A percentile compares a stretch with the other conserved stretches of the same genome.
phyloP scores from a whole-genome alignment of 2,113 vertebrate genomes.

The Caretta caretta region DNA sequence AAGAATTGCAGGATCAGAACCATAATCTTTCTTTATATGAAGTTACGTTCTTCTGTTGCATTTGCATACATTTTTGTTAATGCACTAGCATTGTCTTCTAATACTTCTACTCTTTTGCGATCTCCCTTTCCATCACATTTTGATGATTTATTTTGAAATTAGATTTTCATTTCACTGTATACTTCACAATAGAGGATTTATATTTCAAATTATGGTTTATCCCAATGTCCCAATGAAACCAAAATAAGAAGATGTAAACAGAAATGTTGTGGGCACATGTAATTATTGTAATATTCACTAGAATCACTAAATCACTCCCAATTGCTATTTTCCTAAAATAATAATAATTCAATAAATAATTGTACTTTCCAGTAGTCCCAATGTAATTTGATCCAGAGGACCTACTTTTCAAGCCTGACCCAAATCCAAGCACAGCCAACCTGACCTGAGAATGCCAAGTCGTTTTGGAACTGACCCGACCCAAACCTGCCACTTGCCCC shows the following conservation, averaged over 20 bases:
- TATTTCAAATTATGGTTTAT: neutral
- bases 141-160: neutral
- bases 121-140: neutral
- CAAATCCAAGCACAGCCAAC: neutral
- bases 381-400: neutral
- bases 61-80: neutral
- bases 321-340: neutral
- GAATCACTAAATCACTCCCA: neutral
- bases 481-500: neutral
- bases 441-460: no score
- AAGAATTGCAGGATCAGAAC: neutral
- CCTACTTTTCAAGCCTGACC: neutral
- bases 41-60: no score
- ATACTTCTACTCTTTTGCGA: neutral
- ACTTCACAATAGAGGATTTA: neutral
- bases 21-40: neutral
- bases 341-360: neutral
- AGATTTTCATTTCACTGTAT: neutral
- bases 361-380: neutral
- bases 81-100: neutral
- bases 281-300: neutral
- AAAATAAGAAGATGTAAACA: neutral
- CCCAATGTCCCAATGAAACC: neutral
- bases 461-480: neutral
- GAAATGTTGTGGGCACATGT: neutral